Base-by-base conservation (phyloP, 2,113 vertebrate genomes). In the Leiothrix lutea region DNA sequence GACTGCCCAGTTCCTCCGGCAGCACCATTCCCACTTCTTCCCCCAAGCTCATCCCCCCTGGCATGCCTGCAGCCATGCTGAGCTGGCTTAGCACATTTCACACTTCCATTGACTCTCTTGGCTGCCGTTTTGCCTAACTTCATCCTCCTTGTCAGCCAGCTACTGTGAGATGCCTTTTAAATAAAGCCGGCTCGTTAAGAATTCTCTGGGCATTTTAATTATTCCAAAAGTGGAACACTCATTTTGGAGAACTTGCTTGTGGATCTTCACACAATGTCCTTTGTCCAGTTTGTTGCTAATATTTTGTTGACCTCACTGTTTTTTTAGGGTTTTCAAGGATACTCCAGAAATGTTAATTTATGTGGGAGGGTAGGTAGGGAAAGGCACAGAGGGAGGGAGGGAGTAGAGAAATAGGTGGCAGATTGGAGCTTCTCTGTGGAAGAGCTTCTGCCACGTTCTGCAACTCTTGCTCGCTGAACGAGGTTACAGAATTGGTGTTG, bases 51-150 rank as follows among this genome's bases (percentile, higher is more conserved):
- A 5, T 54, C 33, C 58, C 36, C 6, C 33, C 40, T 82, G 21
- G 5, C 5, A 1, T 0, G 4, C 88, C 75, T 4, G 5, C 84
- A 91, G 67, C 94, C 66, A 1, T 25, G 83, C 85, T 67, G 75
- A 90, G 88, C 87, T 90, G 79, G 80, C 67, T 91, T 88, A 80
- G 70, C 36, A 17, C 25, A 11, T 90, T 95, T 94, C 94, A 93
- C 94, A 88, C 93, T 95, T 92, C 71, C 71, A 60, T 92, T 96
- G 94, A 92, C 95, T 94, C 90, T 88, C 93, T 92, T 95, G 94
- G 95, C 92, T 94, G 92, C 75, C 6, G 21, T 95, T 94, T 92
- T 2, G 8, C 80, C 75, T 93, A 86, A 86, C 92, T 96, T 92
- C 66, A 95, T 96, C 79, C 67, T 80, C 56, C 94, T 72, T 93